These are phyloP conservation scores for Paramuricea clavata DNA, from an alignment of 92 coral and sea anemone species.

Conservation along the genomic window DNA sequence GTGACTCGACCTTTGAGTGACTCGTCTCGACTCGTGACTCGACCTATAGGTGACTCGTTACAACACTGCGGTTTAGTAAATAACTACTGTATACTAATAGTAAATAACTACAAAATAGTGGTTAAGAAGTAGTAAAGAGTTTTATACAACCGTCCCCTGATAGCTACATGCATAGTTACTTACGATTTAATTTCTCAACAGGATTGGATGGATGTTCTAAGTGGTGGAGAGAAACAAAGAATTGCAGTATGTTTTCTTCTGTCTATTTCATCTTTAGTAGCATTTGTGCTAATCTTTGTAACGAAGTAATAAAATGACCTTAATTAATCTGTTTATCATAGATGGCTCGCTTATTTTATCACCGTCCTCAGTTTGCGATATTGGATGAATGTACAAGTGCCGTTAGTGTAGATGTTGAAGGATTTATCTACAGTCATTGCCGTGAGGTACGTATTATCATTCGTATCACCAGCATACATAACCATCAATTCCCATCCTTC, in stretches of 20 bases:
- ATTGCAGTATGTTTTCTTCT: conserved; percentile 78
- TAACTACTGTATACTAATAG: too few species aligned
- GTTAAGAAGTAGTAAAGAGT: too few species aligned
- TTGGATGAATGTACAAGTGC: conserved; percentile 99
- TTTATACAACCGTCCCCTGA: too few species aligned
- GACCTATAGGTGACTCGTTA: too few species aligned
- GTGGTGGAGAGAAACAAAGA: conserved; percentile 98
- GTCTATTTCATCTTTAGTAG: background rate
- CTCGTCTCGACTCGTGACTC: too few species aligned
- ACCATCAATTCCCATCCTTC: too few species aligned
- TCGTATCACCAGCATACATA: background rate
- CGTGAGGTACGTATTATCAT: conserved; percentile 77
- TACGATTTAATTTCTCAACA: conserved; percentile 3
- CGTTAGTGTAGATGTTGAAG: conserved; percentile 98
- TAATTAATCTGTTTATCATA: background rate
- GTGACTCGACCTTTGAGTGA: too few species aligned
- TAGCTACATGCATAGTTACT: background rate
- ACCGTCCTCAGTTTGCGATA: conserved; percentile 98
- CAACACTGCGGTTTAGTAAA: too few species aligned
- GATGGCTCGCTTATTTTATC: conserved; percentile 99
- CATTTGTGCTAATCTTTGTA: background rate
- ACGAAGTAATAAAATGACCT: background rate
- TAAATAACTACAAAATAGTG: too few species aligned
- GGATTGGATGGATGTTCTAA: conserved; percentile 99
- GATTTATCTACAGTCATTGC: conserved; percentile 95